These are phyloP conservation scores for Sebastolobus alascanus DNA, from an alignment of 2,797 vertebrate genomes.

Conservation along the genomic window DNA sequence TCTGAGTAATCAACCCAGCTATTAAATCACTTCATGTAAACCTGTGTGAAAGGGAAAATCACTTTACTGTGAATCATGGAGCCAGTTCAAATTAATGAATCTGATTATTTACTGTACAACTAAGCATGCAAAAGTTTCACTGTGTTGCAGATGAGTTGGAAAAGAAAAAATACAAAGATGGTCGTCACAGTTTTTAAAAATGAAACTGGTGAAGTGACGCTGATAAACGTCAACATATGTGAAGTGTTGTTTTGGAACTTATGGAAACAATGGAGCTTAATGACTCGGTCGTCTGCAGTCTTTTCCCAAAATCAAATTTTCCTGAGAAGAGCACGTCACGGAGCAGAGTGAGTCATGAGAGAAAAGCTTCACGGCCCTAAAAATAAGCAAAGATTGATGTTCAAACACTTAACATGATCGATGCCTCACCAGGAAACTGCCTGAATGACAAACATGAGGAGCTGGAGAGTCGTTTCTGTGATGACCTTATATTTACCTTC, in stretches of 20 bases:
- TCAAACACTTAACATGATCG: conserved; percentile 54
- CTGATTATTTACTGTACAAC: neutral
- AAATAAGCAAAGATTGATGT: conserved; percentile 66
- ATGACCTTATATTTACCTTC: conserved; percentile 45
- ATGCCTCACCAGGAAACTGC: conserved; percentile 36
- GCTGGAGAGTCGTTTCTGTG: conserved; percentile 34
- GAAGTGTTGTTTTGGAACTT: conserved; percentile 54
- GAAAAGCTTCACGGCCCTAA: conserved; percentile 22
- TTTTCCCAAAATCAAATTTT: conserved; percentile 70
- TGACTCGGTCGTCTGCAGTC: conserved; percentile 50
- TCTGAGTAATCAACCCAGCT: conserved; percentile 24
- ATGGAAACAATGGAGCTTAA: conserved; percentile 63
- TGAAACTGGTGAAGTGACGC: conserved; percentile 20
- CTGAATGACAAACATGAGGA: conserved; percentile 52
- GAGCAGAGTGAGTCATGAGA: conserved; percentile 64
- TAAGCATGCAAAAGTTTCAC: neutral
- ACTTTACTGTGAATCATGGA: conserved; percentile 10
- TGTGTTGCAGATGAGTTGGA: conserved; percentile 1
- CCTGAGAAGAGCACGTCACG: conserved; percentile 45
- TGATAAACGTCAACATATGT: conserved; percentile 42
- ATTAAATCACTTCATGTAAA: conserved; percentile 21
- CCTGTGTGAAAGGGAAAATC: neutral
- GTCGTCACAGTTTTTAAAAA: neutral
- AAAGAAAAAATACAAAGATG: conserved; percentile 10
- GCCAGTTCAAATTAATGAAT: neutral